Evolutionary conservation across 2,113 vertebrate genomes (phyloP), one percentile per base, ranked within the genome.

Genomic region (Thinocorus orbignyianus): DNA sequence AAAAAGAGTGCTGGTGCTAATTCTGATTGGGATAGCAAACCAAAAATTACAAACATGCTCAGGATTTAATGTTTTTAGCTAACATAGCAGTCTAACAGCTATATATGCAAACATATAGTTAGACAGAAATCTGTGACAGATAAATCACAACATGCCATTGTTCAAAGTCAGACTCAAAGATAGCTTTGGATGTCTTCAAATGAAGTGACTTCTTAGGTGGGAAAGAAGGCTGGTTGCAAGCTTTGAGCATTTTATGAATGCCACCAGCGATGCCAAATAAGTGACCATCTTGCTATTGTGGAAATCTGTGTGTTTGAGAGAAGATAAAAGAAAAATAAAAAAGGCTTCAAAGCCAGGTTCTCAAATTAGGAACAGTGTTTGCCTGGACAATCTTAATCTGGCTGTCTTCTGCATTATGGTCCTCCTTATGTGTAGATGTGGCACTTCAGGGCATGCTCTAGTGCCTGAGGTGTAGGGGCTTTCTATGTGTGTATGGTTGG

Each of bases 21-120:
- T 79, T 83, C 18, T 49, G 41, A 7, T 76, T n/a, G 31, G 31
- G 16, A 46, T 68, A 64, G 44, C 30, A 79, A 88, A 84, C 15
- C 15, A 68, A 62, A 83, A 71, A 30, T 28, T 24, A 51, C 12
- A 80, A 70, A 55, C 3, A 1, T 37, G 4, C 0, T 0, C 7
- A 6, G 22, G 15, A 23, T 81, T 81, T 74, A 33, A 60, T 60
- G 14, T 66, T 87, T 71, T 72, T 58, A 24, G 39, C 39, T 81
- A 57, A 10, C 15, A 11, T 4, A 88, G 20, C 30, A 41, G 10
- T 68, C 35, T 71, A 57, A 51, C 14, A 52, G 35, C 17, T 65
- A 2, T 18, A 25, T 13, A 30, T 37, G 42, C 8, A 35, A 39
- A 41, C 33, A 17, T 64, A 23, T 3, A 65, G 19, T 82, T 82